Conservation (phyloP, 2,888 invertebrate species). For the Hydraecia micacea region DNA sequence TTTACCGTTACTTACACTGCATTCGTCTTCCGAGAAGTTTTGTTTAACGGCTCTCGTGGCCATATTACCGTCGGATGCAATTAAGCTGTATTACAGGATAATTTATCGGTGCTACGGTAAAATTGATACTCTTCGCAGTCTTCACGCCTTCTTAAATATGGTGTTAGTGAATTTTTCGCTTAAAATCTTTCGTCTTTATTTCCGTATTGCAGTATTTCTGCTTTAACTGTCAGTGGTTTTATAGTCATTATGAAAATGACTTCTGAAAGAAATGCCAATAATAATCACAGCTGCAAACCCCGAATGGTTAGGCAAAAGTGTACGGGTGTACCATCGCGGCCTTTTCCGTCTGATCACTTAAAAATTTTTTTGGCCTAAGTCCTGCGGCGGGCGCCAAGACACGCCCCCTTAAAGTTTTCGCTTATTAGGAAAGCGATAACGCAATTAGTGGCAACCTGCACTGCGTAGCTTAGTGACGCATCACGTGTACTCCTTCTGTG, state of each 20-base stretch:
- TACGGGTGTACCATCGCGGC: no score
- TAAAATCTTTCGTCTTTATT: constrained; percentile 6
- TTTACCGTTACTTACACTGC: constrained; percentile 76
- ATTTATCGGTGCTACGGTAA: constrained; percentile 58
- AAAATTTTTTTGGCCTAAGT: no score
- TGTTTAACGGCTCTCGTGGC: constrained; percentile 67
- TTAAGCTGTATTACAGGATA: constrained; percentile 72
- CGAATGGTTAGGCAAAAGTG: background rate
- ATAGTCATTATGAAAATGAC: background rate
- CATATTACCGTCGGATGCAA: constrained; percentile 70
- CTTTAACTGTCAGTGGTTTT: background rate
- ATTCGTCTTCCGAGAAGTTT: constrained; percentile 80
- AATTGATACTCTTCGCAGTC: constrained; percentile 50
- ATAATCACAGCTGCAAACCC: background rate
- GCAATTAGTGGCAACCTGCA: no score
- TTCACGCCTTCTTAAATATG: constrained; percentile 50
- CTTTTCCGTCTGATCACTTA: no score
- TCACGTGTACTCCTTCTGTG: no score
- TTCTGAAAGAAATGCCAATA: background rate
- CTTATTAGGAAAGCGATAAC: no score
- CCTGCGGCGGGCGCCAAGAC: no score
- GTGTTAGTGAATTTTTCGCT: constrained; percentile 15
- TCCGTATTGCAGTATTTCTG: background rate
- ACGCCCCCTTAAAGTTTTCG: no score
- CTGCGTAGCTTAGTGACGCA: no score